phyloP scores from a whole-genome alignment of 1,140 invertebrate species.

The Drusus annulatus region DNA sequence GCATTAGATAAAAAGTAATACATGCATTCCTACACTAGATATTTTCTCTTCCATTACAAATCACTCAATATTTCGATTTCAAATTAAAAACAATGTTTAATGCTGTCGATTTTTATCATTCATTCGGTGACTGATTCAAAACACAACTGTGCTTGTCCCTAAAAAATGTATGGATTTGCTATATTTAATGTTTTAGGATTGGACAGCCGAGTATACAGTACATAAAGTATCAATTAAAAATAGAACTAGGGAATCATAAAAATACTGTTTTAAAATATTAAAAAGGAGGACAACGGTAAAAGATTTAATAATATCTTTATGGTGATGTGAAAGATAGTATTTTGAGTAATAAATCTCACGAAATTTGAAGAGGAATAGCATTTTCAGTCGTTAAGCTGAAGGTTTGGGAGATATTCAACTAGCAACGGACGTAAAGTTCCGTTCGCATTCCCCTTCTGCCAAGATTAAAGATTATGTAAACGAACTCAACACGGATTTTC shows the following conservation, averaged over 20 bases:
- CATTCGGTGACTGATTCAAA: no score
- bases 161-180: no score
- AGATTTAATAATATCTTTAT: neutral
- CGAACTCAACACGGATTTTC: constrained; percentile 28
- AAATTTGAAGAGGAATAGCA: constrained; percentile 29
- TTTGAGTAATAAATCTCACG: constrained; percentile 3
- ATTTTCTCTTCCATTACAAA: no score
- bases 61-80: no score
- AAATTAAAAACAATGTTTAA: no score
- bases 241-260: neutral
- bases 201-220: neutral
- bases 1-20: no score
- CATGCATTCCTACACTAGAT: no score
- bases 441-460: constrained; percentile 15
- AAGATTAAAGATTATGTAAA: constrained; percentile 41
- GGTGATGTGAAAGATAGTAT: constrained; percentile 10
- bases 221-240: neutral
- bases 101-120: no score
- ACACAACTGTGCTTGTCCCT: no score
- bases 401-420: constrained; percentile 18
- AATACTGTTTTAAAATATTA: neutral
- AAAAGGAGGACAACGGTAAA: neutral
- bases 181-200: no score
- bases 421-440: constrained; percentile 22
- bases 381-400: constrained; percentile 17